Evolutionary conservation across 2,113 vertebrate species (phyloP).

Genomic region (Hypocryptadius cinnamomeus): DNA sequence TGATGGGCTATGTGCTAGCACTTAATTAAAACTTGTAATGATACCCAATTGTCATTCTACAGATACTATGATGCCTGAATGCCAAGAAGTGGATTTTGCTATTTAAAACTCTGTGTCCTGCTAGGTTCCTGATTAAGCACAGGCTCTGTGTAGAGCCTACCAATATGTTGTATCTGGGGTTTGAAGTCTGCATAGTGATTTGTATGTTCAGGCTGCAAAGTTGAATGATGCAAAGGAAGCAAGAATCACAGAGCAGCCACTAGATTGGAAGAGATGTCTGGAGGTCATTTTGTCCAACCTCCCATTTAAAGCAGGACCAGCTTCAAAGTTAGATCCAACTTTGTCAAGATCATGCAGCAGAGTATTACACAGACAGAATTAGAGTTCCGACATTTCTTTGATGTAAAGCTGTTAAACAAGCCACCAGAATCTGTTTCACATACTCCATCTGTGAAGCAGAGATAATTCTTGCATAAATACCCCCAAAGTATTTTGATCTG

Average conservation of each 20-base stretch:
- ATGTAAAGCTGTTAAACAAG: conserved; percentile 22
- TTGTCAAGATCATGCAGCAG: not conserved
- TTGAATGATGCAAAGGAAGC: not conserved
- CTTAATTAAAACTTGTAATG: not conserved
- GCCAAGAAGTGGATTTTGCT: not conserved
- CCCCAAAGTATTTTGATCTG: conserved; percentile 21
- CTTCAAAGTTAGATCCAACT: conserved; percentile 3
- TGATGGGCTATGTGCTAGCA: not conserved
- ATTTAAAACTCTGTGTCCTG: not conserved
- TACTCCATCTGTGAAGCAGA: conserved; percentile 2
- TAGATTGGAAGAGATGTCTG: not conserved
- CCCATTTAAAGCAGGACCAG: not conserved
- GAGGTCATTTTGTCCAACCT: not conserved
- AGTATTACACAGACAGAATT: not conserved
- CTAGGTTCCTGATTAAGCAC: not conserved
- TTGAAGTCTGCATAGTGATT: not conserved
- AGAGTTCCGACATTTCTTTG: not conserved
- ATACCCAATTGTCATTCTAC: not conserved
- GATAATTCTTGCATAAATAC: conserved; percentile 20
- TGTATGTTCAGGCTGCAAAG: not conserved
- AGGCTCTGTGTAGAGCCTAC: not conserved
- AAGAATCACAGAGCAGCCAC: not conserved
- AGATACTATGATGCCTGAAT: not conserved
- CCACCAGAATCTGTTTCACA: not conserved
- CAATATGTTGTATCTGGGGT: not conserved